phyloP scores from a whole-genome alignment of 2,888 invertebrate genomes.

The Drosophila helvetica region DNA sequence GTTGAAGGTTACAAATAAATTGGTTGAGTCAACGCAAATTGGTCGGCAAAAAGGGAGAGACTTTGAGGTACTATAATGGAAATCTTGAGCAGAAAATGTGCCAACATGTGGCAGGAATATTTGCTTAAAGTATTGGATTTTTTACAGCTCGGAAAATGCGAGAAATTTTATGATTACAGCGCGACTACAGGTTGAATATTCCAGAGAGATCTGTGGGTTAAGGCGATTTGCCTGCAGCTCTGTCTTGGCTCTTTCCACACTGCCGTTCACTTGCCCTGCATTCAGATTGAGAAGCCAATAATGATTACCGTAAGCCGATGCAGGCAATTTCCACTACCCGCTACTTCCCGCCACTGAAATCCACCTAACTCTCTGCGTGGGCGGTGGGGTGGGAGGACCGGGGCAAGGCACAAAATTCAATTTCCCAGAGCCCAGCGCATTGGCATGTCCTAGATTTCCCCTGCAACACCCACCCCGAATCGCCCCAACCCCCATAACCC shows the following conservation, averaged over 20 bases:
- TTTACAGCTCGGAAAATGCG: too few relatives aligned
- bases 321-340: not conserved
- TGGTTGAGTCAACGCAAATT: too few relatives aligned
- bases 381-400: too few relatives aligned
- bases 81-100: too few relatives aligned
- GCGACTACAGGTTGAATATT: not conserved
- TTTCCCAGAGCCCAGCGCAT: slow-evolving; percentile 47
- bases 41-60: too few relatives aligned
- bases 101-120: too few relatives aligned
- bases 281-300: slow-evolving; percentile 45
- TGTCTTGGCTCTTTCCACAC: not conserved
- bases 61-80: too few relatives aligned
- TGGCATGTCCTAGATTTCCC: slow-evolving; percentile 54
- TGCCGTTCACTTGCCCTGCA: not conserved
- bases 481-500: not conserved
- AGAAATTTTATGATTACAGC: too few relatives aligned
- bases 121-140: too few relatives aligned
- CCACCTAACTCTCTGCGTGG: slow-evolving; percentile 22
- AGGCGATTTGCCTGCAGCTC: not conserved
- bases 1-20: too few relatives aligned
- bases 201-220: not conserved
- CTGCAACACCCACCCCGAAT: not conserved
- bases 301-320: slow-evolving; percentile 48
- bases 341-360: not conserved
- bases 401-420: slow-evolving; percentile 55